Percentiles rank a stretch among this genome's conserved stretches.
Conservation (phyloP, 2,113 vertebrate genomes). For the Gopherus evgoodei region DNA sequence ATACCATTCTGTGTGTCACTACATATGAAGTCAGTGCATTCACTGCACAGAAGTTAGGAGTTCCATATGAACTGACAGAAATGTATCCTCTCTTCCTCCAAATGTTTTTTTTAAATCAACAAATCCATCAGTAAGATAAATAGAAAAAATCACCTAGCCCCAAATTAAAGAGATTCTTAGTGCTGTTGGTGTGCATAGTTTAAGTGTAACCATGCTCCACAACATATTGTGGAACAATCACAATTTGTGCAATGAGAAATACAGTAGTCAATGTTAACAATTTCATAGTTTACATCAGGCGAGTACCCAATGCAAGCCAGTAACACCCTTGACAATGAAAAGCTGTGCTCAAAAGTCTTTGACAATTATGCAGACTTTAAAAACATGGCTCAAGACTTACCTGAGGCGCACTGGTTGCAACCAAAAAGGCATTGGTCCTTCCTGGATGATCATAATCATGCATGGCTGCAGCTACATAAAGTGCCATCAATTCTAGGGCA, state of each 20-base stretch:
- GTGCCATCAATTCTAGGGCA: constrained; percentile 96
- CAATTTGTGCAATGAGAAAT: background rate
- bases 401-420: constrained; percentile 97
- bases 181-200: background rate
- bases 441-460: constrained; percentile 98
- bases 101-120: background rate
- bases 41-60: background rate
- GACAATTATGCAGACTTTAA: background rate
- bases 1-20: background rate
- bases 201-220: background rate
- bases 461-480: constrained; percentile 99
- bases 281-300: background rate
- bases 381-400: constrained; percentile 59
- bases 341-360: background rate
- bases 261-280: background rate
- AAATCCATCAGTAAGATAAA: background rate
- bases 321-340: background rate
- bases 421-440: constrained; percentile 96
- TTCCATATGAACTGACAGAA: background rate
- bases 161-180: background rate
- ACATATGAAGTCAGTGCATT: background rate
- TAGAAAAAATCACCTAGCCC: background rate
- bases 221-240: background rate
- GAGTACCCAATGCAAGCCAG: background rate
- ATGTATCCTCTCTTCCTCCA: background rate